These are phyloP conservation scores for Argopecten irradians DNA, from an alignment of 1,140 invertebrate species.

Conservation along the genomic window DNA sequence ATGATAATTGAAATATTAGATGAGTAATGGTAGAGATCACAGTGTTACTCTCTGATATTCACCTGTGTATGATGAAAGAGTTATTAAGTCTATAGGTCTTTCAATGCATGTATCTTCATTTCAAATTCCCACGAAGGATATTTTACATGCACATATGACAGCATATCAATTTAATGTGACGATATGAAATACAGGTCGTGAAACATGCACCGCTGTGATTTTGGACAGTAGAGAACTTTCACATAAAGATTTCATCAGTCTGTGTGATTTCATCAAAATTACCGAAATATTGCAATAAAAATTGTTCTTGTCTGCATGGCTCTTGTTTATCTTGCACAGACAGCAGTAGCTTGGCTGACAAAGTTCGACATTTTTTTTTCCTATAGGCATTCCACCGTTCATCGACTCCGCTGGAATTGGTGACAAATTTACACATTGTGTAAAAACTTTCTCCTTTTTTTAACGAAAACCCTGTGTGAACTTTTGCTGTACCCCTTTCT, in stretches of 20 bases:
- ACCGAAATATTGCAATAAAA: neutral
- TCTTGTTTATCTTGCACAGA: neutral
- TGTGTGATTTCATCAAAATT: neutral
- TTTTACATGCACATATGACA: neutral
- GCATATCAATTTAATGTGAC: neutral
- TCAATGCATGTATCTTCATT: neutral
- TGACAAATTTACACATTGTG: neutral
- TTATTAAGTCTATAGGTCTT: neutral
- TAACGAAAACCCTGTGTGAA: neutral
- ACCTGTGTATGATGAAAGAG: neutral
- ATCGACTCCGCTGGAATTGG: neutral
- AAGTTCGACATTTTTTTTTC: neutral
- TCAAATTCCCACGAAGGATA: neutral
- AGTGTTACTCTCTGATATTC: neutral
- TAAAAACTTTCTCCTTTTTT: neutral
- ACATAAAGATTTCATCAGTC: neutral
- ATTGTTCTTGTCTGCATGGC: neutral
- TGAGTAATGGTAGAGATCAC: neutral
- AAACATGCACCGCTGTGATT: neutral
- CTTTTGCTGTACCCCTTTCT: neutral
- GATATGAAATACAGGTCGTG: neutral
- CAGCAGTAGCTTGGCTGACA: neutral
- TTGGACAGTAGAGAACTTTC: neutral
- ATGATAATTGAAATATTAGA: neutral
- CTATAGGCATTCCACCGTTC: neutral